Base-by-base conservation (phyloP, 2,797 vertebrate species). In the Falco novaeseelandiae region DNA sequence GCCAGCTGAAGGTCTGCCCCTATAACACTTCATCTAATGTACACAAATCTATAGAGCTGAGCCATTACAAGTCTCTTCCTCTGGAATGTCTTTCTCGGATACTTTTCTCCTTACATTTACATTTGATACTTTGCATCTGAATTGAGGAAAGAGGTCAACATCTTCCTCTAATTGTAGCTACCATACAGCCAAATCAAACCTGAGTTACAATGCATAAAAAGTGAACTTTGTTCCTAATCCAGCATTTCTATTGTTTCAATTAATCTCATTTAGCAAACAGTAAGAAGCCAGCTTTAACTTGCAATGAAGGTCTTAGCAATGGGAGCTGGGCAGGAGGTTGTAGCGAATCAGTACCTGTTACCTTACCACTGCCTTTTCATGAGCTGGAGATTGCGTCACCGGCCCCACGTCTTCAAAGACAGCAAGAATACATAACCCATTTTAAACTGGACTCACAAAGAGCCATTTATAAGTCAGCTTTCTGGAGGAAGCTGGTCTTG, bases 1-100 rank as follows among this genome's bases (percentile, higher is more conserved):
- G 78, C 66, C 87, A 91, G 71, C 87, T 77, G 74, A 93, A 89
- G 81, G 72, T 80, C 89, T 92, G 59, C 25, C 51, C 79, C 63
- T 70, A 5, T 63, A 89, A 63, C 4, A 3, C 82, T 85, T 73
- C 67, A 92, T 52, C 40, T 93, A 73, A 90, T 59, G 32, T 90
- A 89, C 84, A 93, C 63, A 83, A n/a, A 89, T 92, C 67, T 74
- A 52, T 55, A 77, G 16, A 86, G 32, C 42, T 73, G 70, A 85
- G 51, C 19, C 87, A 42, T 54, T 76, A 48, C n/a, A 77, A 65
- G 20, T 21, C 12, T 52, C 5, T 87, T 96, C 32, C 32, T 51
- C 14, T 51, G 66, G n/a, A 94, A 90, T 77, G 30, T 30, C 51
- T 80, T 93, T 80, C 52, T 55, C 26, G 17, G 36, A 52, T 11